Evolutionary conservation across 2,113 vertebrate genomes (phyloP).

Genomic region (Caracal caracal): DNA sequence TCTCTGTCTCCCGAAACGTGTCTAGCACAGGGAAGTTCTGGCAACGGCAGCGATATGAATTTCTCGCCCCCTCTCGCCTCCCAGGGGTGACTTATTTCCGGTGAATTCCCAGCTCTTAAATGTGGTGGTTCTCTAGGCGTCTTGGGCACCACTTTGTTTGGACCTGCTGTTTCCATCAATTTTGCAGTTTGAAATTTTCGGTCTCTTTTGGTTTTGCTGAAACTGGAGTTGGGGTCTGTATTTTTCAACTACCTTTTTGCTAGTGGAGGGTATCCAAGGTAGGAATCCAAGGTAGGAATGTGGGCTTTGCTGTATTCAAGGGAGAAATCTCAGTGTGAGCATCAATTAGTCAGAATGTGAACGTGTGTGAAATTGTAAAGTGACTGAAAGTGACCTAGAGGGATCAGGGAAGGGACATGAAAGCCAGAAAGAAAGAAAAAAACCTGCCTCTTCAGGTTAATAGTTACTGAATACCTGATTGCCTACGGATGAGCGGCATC

Average conservation of each 20-base stretch:
- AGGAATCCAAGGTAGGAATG: not conserved
- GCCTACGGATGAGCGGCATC: not conserved
- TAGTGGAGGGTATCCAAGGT: not conserved
- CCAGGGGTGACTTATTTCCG: not conserved
- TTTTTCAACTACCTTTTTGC: not conserved
- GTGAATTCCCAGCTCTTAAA: not conserved
- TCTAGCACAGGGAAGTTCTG: not conserved
- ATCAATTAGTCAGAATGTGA: not conserved
- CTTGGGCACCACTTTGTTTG: not conserved
- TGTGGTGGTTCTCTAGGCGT: not conserved
- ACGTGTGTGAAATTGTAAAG: not conserved
- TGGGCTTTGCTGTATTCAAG: not conserved
- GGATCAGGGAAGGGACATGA: not conserved
- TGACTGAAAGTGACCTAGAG: not conserved
- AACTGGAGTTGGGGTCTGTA: not conserved
- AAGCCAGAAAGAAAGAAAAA: not conserved
- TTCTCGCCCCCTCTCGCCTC: not conserved
- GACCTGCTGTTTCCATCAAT: not conserved
- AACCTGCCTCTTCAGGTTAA: not conserved
- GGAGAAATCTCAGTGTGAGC: not conserved
- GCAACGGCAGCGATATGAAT: not conserved
- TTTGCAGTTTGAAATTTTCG: not conserved
- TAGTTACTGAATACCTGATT: not conserved
- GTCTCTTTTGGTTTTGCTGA: not conserved
- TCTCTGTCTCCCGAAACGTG: not conserved